Evolutionary conservation across 2,888 invertebrate species (phyloP), one percentile per base, ranked within the genome.

Genomic region (Thumatha senex): DNA sequence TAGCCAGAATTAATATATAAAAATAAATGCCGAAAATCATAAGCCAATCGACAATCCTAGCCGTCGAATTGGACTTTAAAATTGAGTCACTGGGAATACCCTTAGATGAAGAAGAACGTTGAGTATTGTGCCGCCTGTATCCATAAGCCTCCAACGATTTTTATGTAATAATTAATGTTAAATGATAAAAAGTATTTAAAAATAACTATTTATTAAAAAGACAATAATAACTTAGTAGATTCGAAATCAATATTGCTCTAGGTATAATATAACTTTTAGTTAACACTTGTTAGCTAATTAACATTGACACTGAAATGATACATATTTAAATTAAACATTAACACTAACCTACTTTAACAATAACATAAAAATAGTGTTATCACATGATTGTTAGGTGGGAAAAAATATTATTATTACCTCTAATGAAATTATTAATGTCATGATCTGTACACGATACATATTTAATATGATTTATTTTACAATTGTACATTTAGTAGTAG

Each of bases 311-410:
- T n/a, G 35, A 52, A 54, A 43, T 44, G 52, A 38, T 10, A 42
- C 7, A 34, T n/a, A n/a, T 35, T 24, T 35, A 35, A 35, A 35
- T 44, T 30, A 10, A 46, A 48, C 14, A 48, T 54, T 51, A 63
- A 53, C 46, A 56, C 54, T 56, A 46, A 54, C 40, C 15, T 33
- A 59, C 12, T 46, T 34, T 30, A 38, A 54, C 48, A 59, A 46
- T 60, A 44, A 44, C 24, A 44, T 24, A 60, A 56, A 56, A 51
- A 56, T 56, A 31, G 7, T 4, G 18, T 24, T 74, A 76, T 74
- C 72, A 76, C 74, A 76, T 69, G 65, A 72, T 76, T 67, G 61
- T 49, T 48, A 61, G 75, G 75, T 74, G 73, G 76, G 76, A 62
- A 12, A 35, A 44, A 49, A 34, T 36, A 14, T 44, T 24, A 24